Evolutionary conservation across 1,140 invertebrate genomes (phyloP), one percentile per base, ranked within the genome.

Genomic region (Yoshiicerus persimilis): DNA sequence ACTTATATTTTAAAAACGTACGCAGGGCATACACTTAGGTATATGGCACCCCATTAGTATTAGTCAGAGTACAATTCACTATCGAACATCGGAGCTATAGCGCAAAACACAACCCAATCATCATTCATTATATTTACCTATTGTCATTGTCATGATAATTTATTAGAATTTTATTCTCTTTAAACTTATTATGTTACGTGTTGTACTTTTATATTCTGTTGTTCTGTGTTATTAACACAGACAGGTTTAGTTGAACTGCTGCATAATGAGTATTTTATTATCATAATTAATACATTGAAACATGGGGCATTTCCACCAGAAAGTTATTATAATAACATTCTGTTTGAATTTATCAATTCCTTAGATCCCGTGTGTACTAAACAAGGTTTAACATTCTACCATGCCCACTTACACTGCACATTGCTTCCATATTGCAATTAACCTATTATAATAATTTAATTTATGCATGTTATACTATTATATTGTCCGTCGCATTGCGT

Each of bases 81-180:
- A n/a, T n/a, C n/a, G 39, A 16, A 56, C n/a, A 56, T 56, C 47
- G 47, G 16, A 66, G 64, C 23, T n/a, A n/a, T n/a, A n/a, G n/a
- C n/a, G n/a, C n/a, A n/a, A 10, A n/a, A 25, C 27, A 25, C 70
- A 77, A 77, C 70, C 27, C 70, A 77, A 77, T 77, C 70, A 77
- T 20, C 27, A 77, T 77, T 77, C 70, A 77, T 77, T 77, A 77
- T 36, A 34, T 77, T 77, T 30, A 77, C 70, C 70, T 32, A 77
- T 77, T 77, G 70, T 77, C 70, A 77, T 77, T 77, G 70, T 77
- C 70, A 77, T 8, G 32, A 77, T 77, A 77, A 77, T 77, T 77
- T 77, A 77, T 77, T 77, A 36, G 70, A 77, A 77, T 77, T 30
- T 77, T 77, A 77, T 77, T 34, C 70, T 30, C 27, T 70, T 3